A percentile compares a stretch with the other conserved stretches of the same genome.
Conservation (phyloP, 2,888 invertebrate genomes). For the Eristalis intricaria region DNA sequence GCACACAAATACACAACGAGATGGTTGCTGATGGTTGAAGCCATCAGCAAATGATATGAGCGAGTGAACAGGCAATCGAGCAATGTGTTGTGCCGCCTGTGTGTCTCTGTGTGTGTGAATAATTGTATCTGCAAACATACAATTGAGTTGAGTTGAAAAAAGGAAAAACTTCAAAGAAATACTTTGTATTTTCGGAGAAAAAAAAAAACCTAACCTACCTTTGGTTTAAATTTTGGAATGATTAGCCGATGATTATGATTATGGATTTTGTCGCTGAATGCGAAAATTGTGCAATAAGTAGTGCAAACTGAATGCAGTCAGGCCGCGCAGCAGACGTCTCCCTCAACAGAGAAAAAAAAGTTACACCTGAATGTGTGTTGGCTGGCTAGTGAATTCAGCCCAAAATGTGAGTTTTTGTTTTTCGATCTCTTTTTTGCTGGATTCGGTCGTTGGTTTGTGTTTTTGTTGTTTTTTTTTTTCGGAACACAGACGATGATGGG, state of each 20-base stretch:
- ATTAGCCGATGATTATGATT: no score
- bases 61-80: background rate
- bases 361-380: background rate
- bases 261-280: background rate
- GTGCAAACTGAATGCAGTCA: background rate
- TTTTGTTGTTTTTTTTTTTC: background rate
- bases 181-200: background rate
- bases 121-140: background rate
- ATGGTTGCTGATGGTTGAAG: conserved; percentile 10
- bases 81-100: background rate
- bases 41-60: background rate
- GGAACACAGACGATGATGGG: background rate
- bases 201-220: background rate
- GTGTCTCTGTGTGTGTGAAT: background rate
- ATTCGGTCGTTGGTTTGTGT: background rate
- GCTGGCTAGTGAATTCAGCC: background rate
- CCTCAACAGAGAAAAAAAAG: background rate
- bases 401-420: background rate
- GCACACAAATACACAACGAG: conserved; percentile 16
- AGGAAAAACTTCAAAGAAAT: background rate
- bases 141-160: background rate
- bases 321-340: background rate
- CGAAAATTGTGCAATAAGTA: background rate
- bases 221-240: no score
- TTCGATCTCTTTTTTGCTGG: background rate